Conservation (phyloP, 1,140 invertebrate species). For the Drosophila tani region DNA sequence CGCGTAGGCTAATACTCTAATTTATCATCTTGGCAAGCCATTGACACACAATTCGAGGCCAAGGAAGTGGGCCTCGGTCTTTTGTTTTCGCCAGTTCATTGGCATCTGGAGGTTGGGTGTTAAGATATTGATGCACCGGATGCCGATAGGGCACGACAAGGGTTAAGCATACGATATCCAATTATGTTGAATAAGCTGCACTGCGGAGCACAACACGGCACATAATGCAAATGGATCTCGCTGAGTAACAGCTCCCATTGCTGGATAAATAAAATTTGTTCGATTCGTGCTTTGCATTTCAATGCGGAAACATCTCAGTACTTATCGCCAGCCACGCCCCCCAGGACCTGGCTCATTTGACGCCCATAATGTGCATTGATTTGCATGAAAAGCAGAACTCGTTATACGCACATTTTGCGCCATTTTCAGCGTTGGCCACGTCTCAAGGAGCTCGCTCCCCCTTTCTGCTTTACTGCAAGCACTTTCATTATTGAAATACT, state of each 20-base stretch:
- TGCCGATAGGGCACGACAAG: constrained; percentile 41
- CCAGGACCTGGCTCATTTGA: constrained; percentile 57
- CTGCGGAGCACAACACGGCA: constrained; percentile 35
- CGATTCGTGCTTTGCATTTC: constrained; percentile 62
- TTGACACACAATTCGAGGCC: constrained; percentile 24
- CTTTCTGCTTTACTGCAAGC: constrained; percentile 33
- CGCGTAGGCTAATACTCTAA: not conserved
- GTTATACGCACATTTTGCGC: constrained; percentile 72
- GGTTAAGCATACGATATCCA: constrained; percentile 4
- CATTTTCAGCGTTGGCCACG: constrained; percentile 52
- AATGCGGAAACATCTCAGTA: constrained; percentile 35
- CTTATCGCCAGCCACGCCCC: constrained; percentile 20
- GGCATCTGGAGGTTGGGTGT: not conserved
- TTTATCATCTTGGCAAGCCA: constrained; percentile 7
- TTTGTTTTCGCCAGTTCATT: constrained; percentile 23
- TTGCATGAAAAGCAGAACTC: constrained; percentile 67
- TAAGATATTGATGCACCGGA: constrained; percentile 16
- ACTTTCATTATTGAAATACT: constrained; percentile 63
- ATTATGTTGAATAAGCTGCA: constrained; percentile 38
- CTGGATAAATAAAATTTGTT: constrained; percentile 59
- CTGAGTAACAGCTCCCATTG: constrained; percentile 45
- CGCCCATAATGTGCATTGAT: constrained; percentile 58
- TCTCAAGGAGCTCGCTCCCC: constrained; percentile 5
- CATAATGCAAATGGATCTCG: constrained; percentile 42
- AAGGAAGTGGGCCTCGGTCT: not conserved